phyloP scores from a whole-genome alignment of 2,888 invertebrate species.

The Eristalis intricaria region DNA sequence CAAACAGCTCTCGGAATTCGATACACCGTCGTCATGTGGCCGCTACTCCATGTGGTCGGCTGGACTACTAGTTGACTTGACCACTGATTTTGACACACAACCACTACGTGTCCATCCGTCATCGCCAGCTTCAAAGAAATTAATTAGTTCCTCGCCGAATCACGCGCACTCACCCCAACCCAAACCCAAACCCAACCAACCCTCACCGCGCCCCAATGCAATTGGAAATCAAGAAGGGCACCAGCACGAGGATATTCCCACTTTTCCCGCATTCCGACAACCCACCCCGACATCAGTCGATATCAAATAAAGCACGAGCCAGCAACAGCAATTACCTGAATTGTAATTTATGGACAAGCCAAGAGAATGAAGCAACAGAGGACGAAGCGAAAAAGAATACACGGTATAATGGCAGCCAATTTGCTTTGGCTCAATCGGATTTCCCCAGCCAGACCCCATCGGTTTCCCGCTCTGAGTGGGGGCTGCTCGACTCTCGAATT shows the following conservation, averaged over 20 bases:
- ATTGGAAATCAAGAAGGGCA: too few species aligned
- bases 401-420: constrained; percentile 48
- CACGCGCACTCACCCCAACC: too few species aligned
- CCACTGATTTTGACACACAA: neutral
- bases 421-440: constrained; percentile 37
- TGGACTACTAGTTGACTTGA: too few species aligned
- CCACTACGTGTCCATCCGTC: neutral
- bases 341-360: constrained; percentile 61
- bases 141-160: neutral
- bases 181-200: too few species aligned
- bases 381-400: neutral
- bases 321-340: constrained; percentile 53
- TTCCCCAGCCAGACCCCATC: constrained; percentile 18
- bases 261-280: neutral
- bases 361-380: neutral
- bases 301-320: constrained; percentile 48
- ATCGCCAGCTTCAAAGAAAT: neutral
- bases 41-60: too few species aligned
- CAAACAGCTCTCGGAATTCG: too few species aligned
- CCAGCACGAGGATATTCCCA: too few species aligned
- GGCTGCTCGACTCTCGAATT: constrained; percentile 37
- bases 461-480: neutral
- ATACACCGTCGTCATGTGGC: too few species aligned
- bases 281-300: constrained; percentile 21
- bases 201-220: too few species aligned